Evolutionary conservation across 2,113 vertebrate species (phyloP).

Genomic region (Siphamia tubifer): DNA sequence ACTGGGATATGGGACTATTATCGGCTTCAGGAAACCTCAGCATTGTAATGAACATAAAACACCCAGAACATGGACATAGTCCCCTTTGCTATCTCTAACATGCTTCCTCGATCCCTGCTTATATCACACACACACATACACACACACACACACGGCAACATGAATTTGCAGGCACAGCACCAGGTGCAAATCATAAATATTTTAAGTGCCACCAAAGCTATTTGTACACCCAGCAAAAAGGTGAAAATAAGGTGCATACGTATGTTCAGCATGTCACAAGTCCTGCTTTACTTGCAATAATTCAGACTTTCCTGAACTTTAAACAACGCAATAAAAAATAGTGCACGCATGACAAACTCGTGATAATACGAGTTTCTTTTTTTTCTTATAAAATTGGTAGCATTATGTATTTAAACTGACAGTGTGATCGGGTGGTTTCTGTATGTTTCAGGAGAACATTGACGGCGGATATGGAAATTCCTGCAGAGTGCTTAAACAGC

Average conservation of each 20-base stretch:
- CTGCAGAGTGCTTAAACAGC: conserved; percentile 59
- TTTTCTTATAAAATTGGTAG: neutral
- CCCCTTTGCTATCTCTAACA: neutral
- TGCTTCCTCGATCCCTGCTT: neutral
- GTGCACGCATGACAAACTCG: neutral
- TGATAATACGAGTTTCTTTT: neutral
- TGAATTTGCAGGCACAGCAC: conserved; percentile 48
- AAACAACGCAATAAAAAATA: conserved; percentile 17
- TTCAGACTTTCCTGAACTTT: conserved; percentile 35
- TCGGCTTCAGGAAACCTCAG: neutral
- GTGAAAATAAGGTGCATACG: conserved; percentile 30
- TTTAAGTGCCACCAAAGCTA: conserved; percentile 43
- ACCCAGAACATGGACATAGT: neutral
- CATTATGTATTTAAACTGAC: neutral
- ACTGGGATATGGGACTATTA: neutral
- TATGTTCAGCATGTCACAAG: conserved; percentile 29
- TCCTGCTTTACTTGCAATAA: conserved; percentile 35
- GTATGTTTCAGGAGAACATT: conserved; percentile 1
- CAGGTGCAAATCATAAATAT: conserved; percentile 67
- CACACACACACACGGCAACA: neutral
- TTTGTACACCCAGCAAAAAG: conserved; percentile 43
- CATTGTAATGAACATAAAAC: neutral
- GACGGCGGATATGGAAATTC: conserved; percentile 47
- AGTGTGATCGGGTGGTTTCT: neutral
- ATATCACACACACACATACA: neutral